These are phyloP conservation scores for Melanostigma gelatinosum DNA, from an alignment of 2,113 vertebrate genomes.

Conservation along the genomic window DNA sequence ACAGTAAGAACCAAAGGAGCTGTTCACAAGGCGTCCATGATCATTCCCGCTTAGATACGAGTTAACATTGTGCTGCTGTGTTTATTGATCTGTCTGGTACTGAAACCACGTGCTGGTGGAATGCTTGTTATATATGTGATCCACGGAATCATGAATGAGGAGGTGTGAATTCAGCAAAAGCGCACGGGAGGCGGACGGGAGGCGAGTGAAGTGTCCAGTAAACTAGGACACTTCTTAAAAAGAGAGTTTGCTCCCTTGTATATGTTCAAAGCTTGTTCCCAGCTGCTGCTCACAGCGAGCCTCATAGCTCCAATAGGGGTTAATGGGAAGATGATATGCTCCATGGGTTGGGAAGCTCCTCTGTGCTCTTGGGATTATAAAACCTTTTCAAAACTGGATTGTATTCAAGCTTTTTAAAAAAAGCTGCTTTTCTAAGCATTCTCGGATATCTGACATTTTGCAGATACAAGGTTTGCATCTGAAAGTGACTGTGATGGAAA, in stretches of 20 bases:
- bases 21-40: not conserved
- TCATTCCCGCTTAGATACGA: not conserved
- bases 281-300: slow-evolving; percentile 20
- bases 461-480: slow-evolving; percentile 15
- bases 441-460: slow-evolving; percentile 35
- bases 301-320: slow-evolving; percentile 2
- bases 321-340: slow-evolving; percentile 43
- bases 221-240: not conserved
- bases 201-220: no score
- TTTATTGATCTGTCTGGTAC: slow-evolving; percentile 15
- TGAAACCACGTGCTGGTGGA: not conserved
- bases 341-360: slow-evolving; percentile 30
- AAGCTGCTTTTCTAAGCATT: slow-evolving; percentile 10
- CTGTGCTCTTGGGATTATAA: slow-evolving; percentile 23
- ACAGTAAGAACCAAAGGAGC: not conserved
- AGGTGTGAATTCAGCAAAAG: no score
- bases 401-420: slow-evolving; percentile 23
- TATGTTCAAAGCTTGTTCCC: slow-evolving; percentile 14
- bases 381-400: slow-evolving; percentile 28
- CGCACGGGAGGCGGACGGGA: no score
- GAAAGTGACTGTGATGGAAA: slow-evolving; percentile 13
- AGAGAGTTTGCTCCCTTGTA: not conserved
- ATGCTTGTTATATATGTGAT: not conserved
- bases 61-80: not conserved
- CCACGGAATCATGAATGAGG: no score